Base-by-base conservation (phyloP, 2,888 invertebrate genomes). In the Hyppa rectilinea region DNA sequence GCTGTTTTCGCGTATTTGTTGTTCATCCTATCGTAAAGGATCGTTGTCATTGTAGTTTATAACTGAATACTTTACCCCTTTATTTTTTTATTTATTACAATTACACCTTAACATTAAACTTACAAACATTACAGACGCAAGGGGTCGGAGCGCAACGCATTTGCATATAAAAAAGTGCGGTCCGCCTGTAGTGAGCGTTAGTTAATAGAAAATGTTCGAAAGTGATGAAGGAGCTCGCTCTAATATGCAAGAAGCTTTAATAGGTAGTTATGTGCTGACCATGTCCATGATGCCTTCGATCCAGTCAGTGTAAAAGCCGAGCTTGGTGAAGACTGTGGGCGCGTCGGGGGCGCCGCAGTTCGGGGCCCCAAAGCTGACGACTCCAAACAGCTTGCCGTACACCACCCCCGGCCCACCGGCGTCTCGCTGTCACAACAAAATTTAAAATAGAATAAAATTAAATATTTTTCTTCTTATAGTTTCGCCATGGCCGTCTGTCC, bases 261-360 rank as follows among this genome's bases (percentile, higher is more conserved):
- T 61, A 61, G 9, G 26, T 20, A 23, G 7, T 26, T 9, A 20
- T 53, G 36, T 29, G 36, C 56, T 72, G 10, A 94, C 94, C 92
- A 89, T 86, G 2, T 90, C 87, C 87, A 94, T 90, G 10, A 94
- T 91, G 0, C 77, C 74, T 10, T 94, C 88, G 29, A 95, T 94
- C 95, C 95, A 95, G 1, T 91, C 86, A 1, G 83, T 53, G 67
- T 94, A 95, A 82, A 84, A 91, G 0, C 94, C 95, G 3, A 95
- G 31, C 71, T 93, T 94, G 53, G 92, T 94, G 82, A 95, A 95
- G 40, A 95, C 95, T 0, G 95, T 95, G 0, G 95, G 95, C 0
- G 92, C 88, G 36, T 94, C 92, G 1, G 88, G 87, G 0, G 91
- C 85, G 0, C 95, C 95, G 40, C 95, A 95, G 2, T 85, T 85